Evolutionary conservation across 2,113 vertebrate genomes (phyloP), one percentile per base, ranked within the genome.

Genomic region (Pygathrix nemaeus): DNA sequence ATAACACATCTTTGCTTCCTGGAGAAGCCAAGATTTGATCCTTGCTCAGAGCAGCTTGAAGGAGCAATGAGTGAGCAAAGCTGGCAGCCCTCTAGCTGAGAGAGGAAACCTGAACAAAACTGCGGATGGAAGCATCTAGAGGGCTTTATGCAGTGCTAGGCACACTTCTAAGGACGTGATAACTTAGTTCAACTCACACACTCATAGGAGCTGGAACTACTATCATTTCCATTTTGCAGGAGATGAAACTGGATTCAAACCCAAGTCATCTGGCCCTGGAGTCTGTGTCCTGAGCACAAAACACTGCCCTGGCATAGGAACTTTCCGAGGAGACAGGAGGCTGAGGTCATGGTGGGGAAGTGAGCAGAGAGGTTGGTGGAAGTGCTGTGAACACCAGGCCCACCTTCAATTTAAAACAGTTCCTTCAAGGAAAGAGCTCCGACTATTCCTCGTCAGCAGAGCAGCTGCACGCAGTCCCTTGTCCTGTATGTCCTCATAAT

Each of bases 391-490:
- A 81, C 10, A 25, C 11, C 25, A 45, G 61, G 66, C 23, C 64
- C 81, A 79, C 35, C 81, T 94, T 93, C 30, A 18, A 52, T 45
- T 84, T 96, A 17, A 81, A 91, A 90, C 45, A 80, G 27, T 84
- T 87, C 81, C 92, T 96, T 97, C 52, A 85, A 90, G 89, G 97
- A 97, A 95, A 92, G 45, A 70, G 75, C 72, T 84, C 35, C 80
- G 64, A 88, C 92, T 68, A 96, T 55, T 97, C 89, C 87, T 78
- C 93, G 92, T 97, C 87, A 82, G 38, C 38, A 17, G 72, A 92
- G 81, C 96, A 94, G 87, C 93, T 90, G 75, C 7, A 64, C 12
- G 5, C 27, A 30, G 59, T 40, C 84, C 79, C 75, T 91, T 45
- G 79, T 86, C 61, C 83, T 35, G 48, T 6, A 2, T 55, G 75